A percentile compares a stretch with the other conserved stretches of the same genome.
phyloP scores from a whole-genome alignment of 2,113 vertebrate genomes.

The Montifringilla adamsi region DNA sequence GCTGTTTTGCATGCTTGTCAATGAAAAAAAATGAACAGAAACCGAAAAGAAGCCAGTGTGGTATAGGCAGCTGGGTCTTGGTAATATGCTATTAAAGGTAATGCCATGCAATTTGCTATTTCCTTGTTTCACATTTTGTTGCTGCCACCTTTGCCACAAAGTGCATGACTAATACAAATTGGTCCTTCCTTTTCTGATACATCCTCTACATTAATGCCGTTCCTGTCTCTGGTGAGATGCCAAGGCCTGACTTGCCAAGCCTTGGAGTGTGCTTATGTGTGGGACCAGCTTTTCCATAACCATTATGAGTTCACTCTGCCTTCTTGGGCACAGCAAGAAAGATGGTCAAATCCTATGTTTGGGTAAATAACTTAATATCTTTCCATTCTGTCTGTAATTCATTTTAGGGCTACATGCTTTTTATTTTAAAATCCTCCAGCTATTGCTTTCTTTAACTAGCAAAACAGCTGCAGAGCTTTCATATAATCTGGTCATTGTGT shows the following conservation, averaged over 20 bases:
- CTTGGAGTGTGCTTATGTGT: not conserved
- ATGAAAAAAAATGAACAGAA: not conserved
- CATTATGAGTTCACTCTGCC: not conserved
- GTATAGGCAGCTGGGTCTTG: not conserved
- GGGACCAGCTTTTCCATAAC: not conserved
- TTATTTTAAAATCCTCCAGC: not conserved
- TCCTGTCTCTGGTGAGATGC: not conserved
- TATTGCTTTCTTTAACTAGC: not conserved
- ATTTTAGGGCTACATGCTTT: not conserved
- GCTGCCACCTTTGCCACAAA: not conserved
- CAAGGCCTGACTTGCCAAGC: not conserved
- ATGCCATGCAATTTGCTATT: not conserved
- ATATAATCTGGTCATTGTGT: not conserved
- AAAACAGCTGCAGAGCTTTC: not conserved
- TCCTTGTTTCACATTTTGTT: not conserved
- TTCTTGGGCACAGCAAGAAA: not conserved
- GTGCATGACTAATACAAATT: not conserved
- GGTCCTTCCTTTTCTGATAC: not conserved
- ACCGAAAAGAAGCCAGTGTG: not conserved
- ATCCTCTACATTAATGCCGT: not conserved
- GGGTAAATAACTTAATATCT: not conserved
- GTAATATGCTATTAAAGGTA: not conserved
- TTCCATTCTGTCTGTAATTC: not conserved
- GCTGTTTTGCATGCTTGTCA: not conserved
- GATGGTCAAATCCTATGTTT: not conserved